A percentile compares a stretch with the other conserved stretches of the same genome.
These are phyloP conservation scores for Teleiodes luculella DNA, from an alignment of 2,888 invertebrate genomes.

Conservation along the genomic window DNA sequence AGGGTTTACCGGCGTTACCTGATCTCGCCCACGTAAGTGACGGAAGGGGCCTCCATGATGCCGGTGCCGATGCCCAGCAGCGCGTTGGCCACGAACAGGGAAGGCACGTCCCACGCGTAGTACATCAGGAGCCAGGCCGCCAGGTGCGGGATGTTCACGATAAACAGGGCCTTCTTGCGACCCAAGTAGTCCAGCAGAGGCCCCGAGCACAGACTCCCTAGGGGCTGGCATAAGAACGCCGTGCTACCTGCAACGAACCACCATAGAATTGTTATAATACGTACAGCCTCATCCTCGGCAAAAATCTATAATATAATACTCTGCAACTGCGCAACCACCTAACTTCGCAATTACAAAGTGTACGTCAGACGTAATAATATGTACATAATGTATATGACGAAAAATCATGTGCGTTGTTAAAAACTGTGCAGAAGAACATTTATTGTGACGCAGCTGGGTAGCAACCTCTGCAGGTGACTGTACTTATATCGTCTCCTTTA, in stretches of 20 bases:
- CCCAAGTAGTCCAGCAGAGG: constrained; percentile 76
- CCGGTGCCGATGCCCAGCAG: constrained; percentile 78
- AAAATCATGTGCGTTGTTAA: too few relatives aligned
- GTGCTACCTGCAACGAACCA: constrained; percentile 66
- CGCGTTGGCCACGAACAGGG: constrained; percentile 71
- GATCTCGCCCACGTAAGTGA: constrained; percentile 81
- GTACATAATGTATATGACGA: too few relatives aligned
- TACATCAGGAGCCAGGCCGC: constrained; percentile 78
- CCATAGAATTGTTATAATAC: background rate
- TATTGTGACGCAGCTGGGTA: too few relatives aligned
- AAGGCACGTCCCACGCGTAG: constrained; percentile 65
- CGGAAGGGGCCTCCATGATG: constrained; percentile 79
- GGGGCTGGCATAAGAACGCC: constrained; percentile 76
- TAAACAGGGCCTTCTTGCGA: constrained; percentile 72
- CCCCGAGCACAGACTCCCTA: constrained; percentile 79
- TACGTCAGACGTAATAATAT: too few relatives aligned
- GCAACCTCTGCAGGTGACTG: too few relatives aligned
- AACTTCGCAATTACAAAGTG: too few relatives aligned
- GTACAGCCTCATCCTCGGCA: too few relatives aligned
- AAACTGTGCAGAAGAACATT: too few relatives aligned
- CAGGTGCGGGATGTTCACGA: constrained; percentile 78
- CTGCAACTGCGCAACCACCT: too few relatives aligned
- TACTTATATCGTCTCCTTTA: too few relatives aligned
- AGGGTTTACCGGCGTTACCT: constrained; percentile 61
- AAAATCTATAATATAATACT: too few relatives aligned